Conservation (phyloP, 1,140 invertebrate genomes). For the Lepidurus packardi region DNA sequence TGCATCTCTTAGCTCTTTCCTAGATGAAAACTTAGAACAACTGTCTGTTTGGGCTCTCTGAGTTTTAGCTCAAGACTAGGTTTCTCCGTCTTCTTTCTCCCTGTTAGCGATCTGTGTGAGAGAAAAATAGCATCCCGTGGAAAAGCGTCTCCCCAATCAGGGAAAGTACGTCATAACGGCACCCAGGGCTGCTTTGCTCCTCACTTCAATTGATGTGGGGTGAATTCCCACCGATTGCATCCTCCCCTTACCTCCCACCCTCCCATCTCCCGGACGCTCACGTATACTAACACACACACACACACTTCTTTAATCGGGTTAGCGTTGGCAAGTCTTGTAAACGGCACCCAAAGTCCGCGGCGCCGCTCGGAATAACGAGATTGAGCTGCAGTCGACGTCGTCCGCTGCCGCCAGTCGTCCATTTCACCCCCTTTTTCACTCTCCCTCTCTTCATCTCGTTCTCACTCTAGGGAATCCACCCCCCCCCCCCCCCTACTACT, state of each 20-base stretch:
- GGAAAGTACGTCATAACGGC: constrained; percentile 18
- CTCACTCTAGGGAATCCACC: neutral
- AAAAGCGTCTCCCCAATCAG: constrained; percentile 14
- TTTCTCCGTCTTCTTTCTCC: neutral
- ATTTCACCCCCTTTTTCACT: neutral
- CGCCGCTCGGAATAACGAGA: constrained; percentile 20
- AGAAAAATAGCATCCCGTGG: constrained; percentile 14
- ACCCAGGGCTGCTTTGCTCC: constrained; percentile 20
- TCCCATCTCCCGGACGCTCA: neutral
- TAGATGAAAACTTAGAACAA: constrained; percentile 20
- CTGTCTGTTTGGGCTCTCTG: neutral
- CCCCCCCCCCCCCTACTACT: neutral
- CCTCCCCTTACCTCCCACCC: neutral
- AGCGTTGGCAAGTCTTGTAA: constrained; percentile 21
- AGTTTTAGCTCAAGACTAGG: neutral
- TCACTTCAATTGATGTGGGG: constrained; percentile 14
- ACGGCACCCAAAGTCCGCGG: constrained; percentile 16
- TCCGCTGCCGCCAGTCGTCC: neutral
- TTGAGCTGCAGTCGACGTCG: neutral
- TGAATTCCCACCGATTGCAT: constrained; percentile 8
- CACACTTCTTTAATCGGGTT: constrained; percentile 19
- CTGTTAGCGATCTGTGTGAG: constrained; percentile 4
- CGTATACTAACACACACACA: constrained; percentile 19
- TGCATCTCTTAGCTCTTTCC: constrained; percentile 19
- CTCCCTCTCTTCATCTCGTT: neutral